A percentile compares a stretch with the other conserved stretches of the same genome.
Evolutionary conservation across 2,797 vertebrate genomes (phyloP).

Genomic region (Artibeus jamaicensis): DNA sequence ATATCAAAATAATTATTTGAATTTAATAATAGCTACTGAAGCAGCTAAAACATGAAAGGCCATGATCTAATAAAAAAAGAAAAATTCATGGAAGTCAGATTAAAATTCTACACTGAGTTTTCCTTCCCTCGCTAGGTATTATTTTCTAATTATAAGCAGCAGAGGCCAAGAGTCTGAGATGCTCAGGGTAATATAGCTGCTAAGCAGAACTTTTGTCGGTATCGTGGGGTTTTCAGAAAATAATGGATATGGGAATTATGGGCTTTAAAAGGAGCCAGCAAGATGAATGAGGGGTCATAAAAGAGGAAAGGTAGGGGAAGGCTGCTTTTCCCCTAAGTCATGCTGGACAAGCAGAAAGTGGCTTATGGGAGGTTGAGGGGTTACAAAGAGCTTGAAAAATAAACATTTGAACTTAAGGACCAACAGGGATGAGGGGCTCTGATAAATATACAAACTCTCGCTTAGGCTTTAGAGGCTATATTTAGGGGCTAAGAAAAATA

Average conservation of each 20-base stretch:
- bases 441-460: background rate
- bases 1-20: background rate
- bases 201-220: background rate
- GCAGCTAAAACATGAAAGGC: background rate
- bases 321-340: background rate
- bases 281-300: background rate
- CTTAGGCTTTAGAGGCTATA: background rate
- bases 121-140: background rate
- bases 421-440: background rate
- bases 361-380: background rate
- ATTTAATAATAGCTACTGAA: background rate
- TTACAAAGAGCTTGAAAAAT: background rate
- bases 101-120: background rate
- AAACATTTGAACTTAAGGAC: background rate
- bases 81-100: background rate
- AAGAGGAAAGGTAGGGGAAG: background rate
- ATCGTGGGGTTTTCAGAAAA: background rate
- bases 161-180: background rate
- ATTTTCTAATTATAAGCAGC: background rate
- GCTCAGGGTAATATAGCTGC: background rate
- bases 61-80: background rate
- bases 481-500: background rate
- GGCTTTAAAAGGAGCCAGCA: background rate
- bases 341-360: background rate
- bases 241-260: background rate